These are phyloP conservation scores for Lagopus leucura DNA, from an alignment of 2,113 vertebrate genomes.

Conservation along the genomic window DNA sequence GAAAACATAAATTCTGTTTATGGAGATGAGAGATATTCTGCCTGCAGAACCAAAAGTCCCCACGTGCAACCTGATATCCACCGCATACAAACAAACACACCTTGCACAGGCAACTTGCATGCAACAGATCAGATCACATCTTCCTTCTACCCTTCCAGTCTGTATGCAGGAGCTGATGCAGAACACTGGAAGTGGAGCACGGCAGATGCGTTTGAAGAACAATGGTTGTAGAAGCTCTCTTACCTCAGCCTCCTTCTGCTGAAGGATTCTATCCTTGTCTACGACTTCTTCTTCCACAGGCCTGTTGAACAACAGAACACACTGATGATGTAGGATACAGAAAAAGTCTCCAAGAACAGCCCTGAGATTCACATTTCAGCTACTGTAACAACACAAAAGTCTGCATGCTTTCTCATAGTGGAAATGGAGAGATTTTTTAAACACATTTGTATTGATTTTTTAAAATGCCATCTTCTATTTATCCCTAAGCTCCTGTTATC, in stretches of 20 bases:
- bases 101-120: neutral
- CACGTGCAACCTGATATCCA: neutral
- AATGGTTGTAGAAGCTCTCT: constrained; percentile 1
- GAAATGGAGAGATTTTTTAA: neutral
- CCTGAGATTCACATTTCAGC: neutral
- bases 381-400: neutral
- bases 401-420: neutral
- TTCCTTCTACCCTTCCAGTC: neutral
- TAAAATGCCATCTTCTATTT: neutral
- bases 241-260: constrained; percentile 94
- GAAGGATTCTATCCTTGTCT: constrained; percentile 93
- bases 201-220: neutral
- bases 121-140: neutral
- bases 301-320: constrained; percentile 54
- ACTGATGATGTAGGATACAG: neutral
- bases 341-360: neutral
- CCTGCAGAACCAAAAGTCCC: neutral
- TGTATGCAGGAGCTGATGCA: accelerated
- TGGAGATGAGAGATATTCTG: neutral
- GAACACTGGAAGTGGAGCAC: neutral
- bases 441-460: neutral
- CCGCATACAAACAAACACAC: neutral
- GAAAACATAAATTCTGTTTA: neutral
- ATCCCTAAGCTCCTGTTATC: neutral
- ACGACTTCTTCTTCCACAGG: constrained; percentile 89